Percentiles rank a stretch among this genome's conserved stretches.
These are phyloP conservation scores for Anabas testudineus DNA, from an alignment of 2,797 vertebrate species.

Conservation along the genomic window DNA sequence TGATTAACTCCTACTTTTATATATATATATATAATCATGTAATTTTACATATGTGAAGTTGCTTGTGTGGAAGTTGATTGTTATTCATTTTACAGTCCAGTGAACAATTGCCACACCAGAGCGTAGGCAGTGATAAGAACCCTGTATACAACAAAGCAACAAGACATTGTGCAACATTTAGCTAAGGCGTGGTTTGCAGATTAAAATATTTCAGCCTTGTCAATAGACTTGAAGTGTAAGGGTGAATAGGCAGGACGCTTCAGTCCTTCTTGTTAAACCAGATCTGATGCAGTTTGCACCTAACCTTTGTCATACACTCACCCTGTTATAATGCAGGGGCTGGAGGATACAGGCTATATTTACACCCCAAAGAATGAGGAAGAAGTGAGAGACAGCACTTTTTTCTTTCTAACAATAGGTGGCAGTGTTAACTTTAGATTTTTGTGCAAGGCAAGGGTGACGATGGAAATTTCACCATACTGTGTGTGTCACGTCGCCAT, in stretches of 20 bases:
- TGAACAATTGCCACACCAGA: not conserved
- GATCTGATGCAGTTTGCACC: conserved; percentile 3
- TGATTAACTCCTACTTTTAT: conserved; percentile 16
- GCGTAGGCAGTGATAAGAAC: conserved; percentile 31
- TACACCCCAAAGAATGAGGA: not conserved
- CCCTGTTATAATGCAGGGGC: not conserved
- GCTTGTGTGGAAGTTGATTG: not conserved
- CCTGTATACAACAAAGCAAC: not conserved
- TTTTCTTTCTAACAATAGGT: conserved; percentile 57
- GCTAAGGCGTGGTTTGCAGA: conserved; percentile 51
- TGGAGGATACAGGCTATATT: not conserved
- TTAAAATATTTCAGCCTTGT: conserved; percentile 14
- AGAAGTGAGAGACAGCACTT: accelerated
- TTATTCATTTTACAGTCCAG: conserved; percentile 8
- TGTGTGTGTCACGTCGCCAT: not conserved
- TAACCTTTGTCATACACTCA: not conserved
- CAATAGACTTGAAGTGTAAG: conserved; percentile 20
- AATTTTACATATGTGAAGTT: not conserved
- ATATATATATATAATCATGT: not conserved
- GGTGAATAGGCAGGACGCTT: not conserved
- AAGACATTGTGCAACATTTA: conserved; percentile 38
- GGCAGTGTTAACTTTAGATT: conserved; percentile 58
- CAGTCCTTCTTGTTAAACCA: conserved; percentile 13
- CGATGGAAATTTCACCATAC: conserved; percentile 29
- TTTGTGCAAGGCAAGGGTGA: conserved; percentile 56